These are phyloP conservation scores for Onychostoma macrolepis DNA, from an alignment of 2,113 vertebrate species.

Conservation along the genomic window DNA sequence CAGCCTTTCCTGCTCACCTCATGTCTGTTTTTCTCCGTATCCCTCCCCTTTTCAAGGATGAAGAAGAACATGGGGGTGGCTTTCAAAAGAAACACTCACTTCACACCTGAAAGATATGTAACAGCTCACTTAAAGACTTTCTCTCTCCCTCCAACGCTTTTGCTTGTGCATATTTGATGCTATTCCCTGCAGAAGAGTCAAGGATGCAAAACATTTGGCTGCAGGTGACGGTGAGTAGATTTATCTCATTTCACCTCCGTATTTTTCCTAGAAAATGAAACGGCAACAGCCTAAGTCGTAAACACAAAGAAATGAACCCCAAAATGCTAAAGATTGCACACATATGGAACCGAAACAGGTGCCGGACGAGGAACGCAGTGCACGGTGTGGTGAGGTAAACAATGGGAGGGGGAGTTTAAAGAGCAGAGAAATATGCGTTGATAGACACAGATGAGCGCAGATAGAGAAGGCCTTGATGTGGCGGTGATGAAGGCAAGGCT, in stretches of 20 bases:
- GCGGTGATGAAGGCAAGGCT: not conserved
- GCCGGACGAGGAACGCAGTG: not conserved
- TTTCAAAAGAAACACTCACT: slow-evolving; percentile 38
- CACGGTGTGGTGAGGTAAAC: not conserved
- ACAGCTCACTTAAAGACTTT: slow-evolving; percentile 37
- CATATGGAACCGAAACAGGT: not conserved
- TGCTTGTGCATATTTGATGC: slow-evolving; percentile 34
- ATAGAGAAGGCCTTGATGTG: slow-evolving; percentile 23
- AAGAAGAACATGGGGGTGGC: slow-evolving; percentile 32
- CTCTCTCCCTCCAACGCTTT: slow-evolving; percentile 4
- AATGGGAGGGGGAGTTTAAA: not conserved
- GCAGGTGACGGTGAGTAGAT: slow-evolving; percentile 19
- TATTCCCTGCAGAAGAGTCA: slow-evolving; percentile 22
- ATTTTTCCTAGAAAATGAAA: slow-evolving; percentile 16
- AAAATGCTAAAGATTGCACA: not conserved
- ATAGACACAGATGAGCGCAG: slow-evolving; percentile 11
- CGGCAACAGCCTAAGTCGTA: not conserved
- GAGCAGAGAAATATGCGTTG: not conserved
- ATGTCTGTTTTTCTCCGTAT: not conserved
- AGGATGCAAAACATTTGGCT: slow-evolving; percentile 33
- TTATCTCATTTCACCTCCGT: not conserved
- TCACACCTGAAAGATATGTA: slow-evolving; percentile 21
- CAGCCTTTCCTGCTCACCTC: slow-evolving; percentile 19
- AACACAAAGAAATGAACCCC: not conserved
- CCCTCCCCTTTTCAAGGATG: slow-evolving; percentile 14